Evolutionary conservation across 2,113 vertebrate genomes (phyloP), one percentile per base, ranked within the genome.

Genomic region (Macheiramphus alcinus): DNA sequence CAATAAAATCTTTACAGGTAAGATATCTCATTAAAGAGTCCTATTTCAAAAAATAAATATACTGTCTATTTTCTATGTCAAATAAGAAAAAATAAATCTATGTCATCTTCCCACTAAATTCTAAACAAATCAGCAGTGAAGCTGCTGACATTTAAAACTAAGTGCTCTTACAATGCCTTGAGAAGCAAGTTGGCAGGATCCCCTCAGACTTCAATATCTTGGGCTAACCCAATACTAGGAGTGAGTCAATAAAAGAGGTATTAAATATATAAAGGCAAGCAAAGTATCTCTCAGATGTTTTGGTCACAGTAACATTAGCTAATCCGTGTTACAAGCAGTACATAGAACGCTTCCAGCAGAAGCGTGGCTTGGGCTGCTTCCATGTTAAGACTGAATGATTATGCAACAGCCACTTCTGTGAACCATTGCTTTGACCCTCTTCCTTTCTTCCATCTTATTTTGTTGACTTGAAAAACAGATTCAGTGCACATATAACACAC

Each of bases 241-340:
- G 10, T 3, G 0, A 38, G 53, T 13, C 0, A 0, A 66, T 17
- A 47, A 29, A 47, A 48, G 27, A 66, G 13, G 20, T 22, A 45
- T 16, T 66, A 29, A 31, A 65, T 9, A 34, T 4, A 34, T 15
- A 48, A 48, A 72, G 56, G 25, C 70, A 88, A 53, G n/a, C 3
- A 1, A 94, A 91, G 34, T 1, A 26, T 9, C 48, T 66, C 42
- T 74, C n/a, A 15, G 45, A 26, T 31, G 8, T 38, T 80, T 22
- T 20, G n/a, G 74, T 40, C 23, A 43, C 40, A 59, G 38, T 32
- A 63, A 48, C 8, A 0, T 27, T 2, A 45, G 61, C 19, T 58
- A 53, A 91, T 32, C 10, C 52, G 32, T 0, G 4, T 47, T 21
- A 63, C 21, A 72, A 81, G 58, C 36, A 62, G 50, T 4, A 48